These are phyloP conservation scores for Sternarchorhynchus goeldii DNA, from an alignment of 2,797 vertebrate species.

Conservation along the genomic window DNA sequence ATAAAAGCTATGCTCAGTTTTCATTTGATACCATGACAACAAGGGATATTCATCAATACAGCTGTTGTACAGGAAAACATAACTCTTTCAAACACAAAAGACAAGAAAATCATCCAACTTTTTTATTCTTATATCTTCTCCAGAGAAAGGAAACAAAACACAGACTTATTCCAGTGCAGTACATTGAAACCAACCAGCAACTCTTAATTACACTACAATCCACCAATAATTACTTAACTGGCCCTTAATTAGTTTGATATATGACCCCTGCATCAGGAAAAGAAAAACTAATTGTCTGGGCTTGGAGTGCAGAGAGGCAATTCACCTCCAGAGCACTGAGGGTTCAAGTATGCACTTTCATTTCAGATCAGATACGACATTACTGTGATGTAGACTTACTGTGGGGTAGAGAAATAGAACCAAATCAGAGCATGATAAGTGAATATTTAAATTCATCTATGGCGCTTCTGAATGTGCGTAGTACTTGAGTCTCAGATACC, in stretches of 20 bases:
- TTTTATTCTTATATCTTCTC: slow-evolving; percentile 66
- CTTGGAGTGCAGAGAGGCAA: slow-evolving; percentile 48
- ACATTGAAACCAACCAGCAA: slow-evolving; percentile 68
- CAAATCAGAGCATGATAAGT: slow-evolving; percentile 36
- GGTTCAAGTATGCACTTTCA: slow-evolving; percentile 56
- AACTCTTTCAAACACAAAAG: slow-evolving; percentile 21
- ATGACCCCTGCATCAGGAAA: slow-evolving; percentile 60
- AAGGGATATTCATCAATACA: no score
- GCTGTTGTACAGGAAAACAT: slow-evolving; percentile 2
- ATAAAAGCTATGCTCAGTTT: no score
- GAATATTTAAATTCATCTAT: slow-evolving; percentile 23
- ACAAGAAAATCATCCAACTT: slow-evolving; percentile 53
- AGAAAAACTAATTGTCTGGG: slow-evolving; percentile 52
- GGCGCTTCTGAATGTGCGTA: slow-evolving; percentile 42
- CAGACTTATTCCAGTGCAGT: slow-evolving; percentile 67
- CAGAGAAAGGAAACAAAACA: slow-evolving; percentile 65
- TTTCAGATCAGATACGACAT: slow-evolving; percentile 53
- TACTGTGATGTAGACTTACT: slow-evolving; percentile 45
- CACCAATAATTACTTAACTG: slow-evolving; percentile 67
- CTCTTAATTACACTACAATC: slow-evolving; percentile 66
- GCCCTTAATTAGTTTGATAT: slow-evolving; percentile 64
- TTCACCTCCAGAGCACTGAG: slow-evolving; percentile 44
- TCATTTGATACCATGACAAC: no score
- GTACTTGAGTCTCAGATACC: slow-evolving; percentile 30
- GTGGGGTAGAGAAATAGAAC: slow-evolving; percentile 44